Base-by-base conservation (phyloP, 2,797 vertebrate species). In the Streptopelia turtur region DNA sequence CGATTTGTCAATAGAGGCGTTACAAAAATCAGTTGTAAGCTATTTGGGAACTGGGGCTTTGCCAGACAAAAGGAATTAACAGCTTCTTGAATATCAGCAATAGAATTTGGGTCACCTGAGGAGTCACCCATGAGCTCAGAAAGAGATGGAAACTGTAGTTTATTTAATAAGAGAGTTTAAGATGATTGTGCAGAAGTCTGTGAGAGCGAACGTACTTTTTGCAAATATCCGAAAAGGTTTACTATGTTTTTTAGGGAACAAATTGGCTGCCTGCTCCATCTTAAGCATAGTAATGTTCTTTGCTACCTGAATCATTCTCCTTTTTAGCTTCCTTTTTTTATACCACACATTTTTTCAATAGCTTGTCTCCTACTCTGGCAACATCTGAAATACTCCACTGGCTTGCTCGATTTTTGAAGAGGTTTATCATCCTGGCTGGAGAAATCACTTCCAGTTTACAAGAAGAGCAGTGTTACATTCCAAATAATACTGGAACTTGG, bases 1-100 rank as follows among this genome's bases (percentile, higher is more conserved):
- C 74, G 23, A 96, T 97, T 97, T 96, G 87, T 97, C 97, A 97
- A 97, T 97, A 97, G 95, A 96, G 77, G 89, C 87, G 95, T 96
- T 96, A 83, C 6, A 94, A 96, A 97, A 97, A 95, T 89, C 89
- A 79, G 93, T 97, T 98, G 93, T 96, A 94, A 89, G 94, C 92
- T 96, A 39, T 97, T 96, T 97, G 97, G 94, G 93, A 94, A 87
- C 83, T 94, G 91, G 91, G 92, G 30, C 86, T 96, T 95, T 97
- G 97, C 94, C 96, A 97, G 96, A 85, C 28, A 18, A 89, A 93
- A 95, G 93, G 87, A 97, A 96, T 96, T 97, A 95, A 79, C 94
- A 95, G 96, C 94, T 94, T 97, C 96, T 97, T 96, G 96, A 96
- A 74, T 96, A 97, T 95, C 87, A 89, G 91, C 87, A 90, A 35